Evolutionary conservation across 2,797 vertebrate species (phyloP), one percentile per base, ranked within the genome.

Genomic region (Cyclura pinguis): DNA sequence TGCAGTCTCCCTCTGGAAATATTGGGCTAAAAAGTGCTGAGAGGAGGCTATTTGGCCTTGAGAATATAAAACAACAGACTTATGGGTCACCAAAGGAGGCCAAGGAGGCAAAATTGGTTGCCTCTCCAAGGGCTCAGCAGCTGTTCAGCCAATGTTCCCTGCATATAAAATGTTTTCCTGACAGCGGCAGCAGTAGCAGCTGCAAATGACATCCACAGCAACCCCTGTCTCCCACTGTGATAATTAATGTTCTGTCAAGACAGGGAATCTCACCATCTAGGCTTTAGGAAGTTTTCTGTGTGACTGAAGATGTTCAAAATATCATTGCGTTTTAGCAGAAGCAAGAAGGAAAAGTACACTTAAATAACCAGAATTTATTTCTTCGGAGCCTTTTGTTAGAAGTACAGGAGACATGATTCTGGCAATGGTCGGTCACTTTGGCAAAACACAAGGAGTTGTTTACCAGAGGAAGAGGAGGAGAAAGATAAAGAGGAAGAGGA

Each of bases 191-290:
- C 91, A 96, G 95, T 90, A 89, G 64, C 93, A 90, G 38, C 67
- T 29, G 29, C 32, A 35, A 91, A 89, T 69, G 95, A 84, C 92
- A 94, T 74, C 80, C 88, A 93, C 92, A 94, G 80, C 69, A 90
- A 64, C 77, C 62, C 42, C 87, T 22, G 89, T 88, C 92, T 95
- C 95, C 93, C 95, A 93, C 95, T 95, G 94, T 94, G 95, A 94
- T 96, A 95, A 96, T 96, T 96, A 96, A 96, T 95, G 95, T 95
- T 88, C 91, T 96, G 92, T 94, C 93, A 96, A 93, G 94, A 72
- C 67, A 91, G 16, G 74, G 73, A 90, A 95, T 94, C 92, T 92
- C 0, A 12, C 67, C 29, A 1, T 82, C 88, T 91, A 92, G 88
- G 92, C 93, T 93, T 93, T 76, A 85, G 74, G 81, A 96, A 95